Percentiles rank a stretch among this genome's conserved stretches.
These are phyloP conservation scores for Aulostomus chinensis DNA, from an alignment of 2,797 vertebrate species.

Conservation along the genomic window DNA sequence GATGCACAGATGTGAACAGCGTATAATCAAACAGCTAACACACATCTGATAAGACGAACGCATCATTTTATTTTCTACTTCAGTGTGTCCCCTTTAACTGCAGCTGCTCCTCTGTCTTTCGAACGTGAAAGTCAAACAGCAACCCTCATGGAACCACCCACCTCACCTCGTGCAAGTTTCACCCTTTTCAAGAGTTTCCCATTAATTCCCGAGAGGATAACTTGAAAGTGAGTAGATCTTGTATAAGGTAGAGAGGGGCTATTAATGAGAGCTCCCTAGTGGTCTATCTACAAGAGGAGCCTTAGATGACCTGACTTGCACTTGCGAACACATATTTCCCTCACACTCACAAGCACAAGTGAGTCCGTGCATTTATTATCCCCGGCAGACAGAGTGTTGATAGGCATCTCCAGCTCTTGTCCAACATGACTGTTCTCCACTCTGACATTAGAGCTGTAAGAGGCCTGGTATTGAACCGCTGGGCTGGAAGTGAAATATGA, in stretches of 20 bases:
- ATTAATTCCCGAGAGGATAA: conserved; percentile 47
- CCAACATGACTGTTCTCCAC: conserved; percentile 37
- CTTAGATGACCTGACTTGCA: conserved; percentile 40
- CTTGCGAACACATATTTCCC: conserved; percentile 18
- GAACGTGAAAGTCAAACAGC: conserved; percentile 26
- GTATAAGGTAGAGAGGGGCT: conserved; percentile 52
- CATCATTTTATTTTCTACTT: conserved; percentile 38
- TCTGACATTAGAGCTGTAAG: conserved; percentile 42
- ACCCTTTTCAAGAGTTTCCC: conserved; percentile 15
- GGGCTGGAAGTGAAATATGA: conserved; percentile 57
- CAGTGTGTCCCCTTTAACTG: conserved; percentile 34
- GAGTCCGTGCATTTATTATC: conserved; percentile 50
- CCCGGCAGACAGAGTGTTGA: conserved; percentile 43
- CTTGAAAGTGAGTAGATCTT: conserved; percentile 38
- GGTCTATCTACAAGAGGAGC: conserved; percentile 32
- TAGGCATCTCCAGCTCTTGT: conserved; percentile 52
- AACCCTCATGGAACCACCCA: conserved; percentile 25
- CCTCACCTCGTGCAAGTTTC: conserved; percentile 20
- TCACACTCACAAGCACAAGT: background rate
- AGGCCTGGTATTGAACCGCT: conserved; percentile 34
- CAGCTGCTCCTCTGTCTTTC: conserved; percentile 36
- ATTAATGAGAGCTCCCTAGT: conserved; percentile 48
- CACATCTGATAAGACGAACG: conserved; percentile 18
- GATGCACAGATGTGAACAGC: conserved; percentile 40
- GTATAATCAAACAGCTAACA: conserved; percentile 17